Conservation (phyloP, 37 sponge, comb jelly and placozoan genomes). For the Halichondria panicea region DNA sequence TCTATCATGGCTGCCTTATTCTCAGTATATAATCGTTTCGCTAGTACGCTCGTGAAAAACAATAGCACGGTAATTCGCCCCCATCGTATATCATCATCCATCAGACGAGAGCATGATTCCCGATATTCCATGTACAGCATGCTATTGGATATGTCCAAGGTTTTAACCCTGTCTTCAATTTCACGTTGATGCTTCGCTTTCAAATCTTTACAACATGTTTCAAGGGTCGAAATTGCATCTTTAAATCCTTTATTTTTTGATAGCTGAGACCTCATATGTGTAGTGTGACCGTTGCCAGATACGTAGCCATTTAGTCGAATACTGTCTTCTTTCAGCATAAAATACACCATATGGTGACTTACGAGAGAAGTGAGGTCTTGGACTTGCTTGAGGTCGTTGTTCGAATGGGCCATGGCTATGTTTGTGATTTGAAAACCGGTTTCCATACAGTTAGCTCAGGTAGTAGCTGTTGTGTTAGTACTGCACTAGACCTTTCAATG, state of each 20-base stretch:
- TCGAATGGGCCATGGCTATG: too few relatives aligned
- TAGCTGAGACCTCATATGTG: not conserved
- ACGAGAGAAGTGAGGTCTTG: too few relatives aligned
- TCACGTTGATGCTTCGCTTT: not conserved
- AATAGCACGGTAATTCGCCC: constrained; percentile 50
- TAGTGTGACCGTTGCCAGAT: too few relatives aligned
- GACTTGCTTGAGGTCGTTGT: too few relatives aligned
- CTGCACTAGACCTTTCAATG: too few relatives aligned
- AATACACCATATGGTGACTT: not conserved
- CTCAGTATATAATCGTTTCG: constrained; percentile 5
- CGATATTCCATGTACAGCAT: constrained; percentile 1
- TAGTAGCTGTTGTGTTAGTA: too few relatives aligned
- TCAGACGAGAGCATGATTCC: not conserved
- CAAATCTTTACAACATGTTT: not conserved
- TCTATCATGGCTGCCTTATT: constrained; percentile 1
- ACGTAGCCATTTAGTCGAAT: constrained; percentile 24
- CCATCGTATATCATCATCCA: constrained; percentile 20
- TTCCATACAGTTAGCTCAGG: too few relatives aligned
- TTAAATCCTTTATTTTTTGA: not conserved
- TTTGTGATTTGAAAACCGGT: too few relatives aligned
- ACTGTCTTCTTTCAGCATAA: constrained; percentile 13
- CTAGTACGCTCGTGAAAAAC: constrained; percentile 22
- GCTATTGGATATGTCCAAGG: constrained; percentile 30
- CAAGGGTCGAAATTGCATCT: not conserved
- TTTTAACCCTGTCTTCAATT: not conserved